Evolutionary conservation across 1,140 invertebrate species (phyloP).

Genomic region (Lordiphosa mommai): DNA sequence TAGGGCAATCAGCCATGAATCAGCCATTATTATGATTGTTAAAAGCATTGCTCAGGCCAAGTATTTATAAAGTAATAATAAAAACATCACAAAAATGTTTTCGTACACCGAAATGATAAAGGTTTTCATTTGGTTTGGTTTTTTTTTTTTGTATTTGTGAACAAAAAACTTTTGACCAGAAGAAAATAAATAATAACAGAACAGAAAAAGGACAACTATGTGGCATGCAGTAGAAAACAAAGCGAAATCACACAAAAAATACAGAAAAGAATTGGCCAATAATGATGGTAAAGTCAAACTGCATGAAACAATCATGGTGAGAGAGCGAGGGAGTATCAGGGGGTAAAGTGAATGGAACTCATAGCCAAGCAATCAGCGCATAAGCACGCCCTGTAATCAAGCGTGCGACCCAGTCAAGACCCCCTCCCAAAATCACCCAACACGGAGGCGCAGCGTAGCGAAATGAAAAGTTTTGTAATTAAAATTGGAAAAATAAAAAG

Average conservation of each 20-base stretch:
- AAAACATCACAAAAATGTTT: conserved; percentile 65
- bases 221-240: conserved; percentile 26
- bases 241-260: conserved; percentile 33
- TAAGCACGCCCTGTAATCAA: conserved; percentile 76
- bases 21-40: conserved; percentile 19
- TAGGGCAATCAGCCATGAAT: conserved; percentile 43
- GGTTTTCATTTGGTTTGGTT: conserved; percentile 23
- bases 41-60: conserved; percentile 54
- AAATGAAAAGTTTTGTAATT: conserved; percentile 78
- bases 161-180: conserved; percentile 14
- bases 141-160: conserved; percentile 1
- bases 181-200: conserved; percentile 58
- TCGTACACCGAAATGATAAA: conserved; percentile 36
- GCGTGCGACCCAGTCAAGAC: conserved; percentile 34
- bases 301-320: conserved; percentile 30
- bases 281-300: conserved; percentile 64
- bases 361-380: conserved; percentile 72
- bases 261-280: conserved; percentile 48
- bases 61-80: conserved; percentile 75
- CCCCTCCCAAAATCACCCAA: not conserved
- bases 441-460: conserved; percentile 43
- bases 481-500: conserved; percentile 60
- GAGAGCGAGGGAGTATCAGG: not conserved
- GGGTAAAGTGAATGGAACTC: conserved; percentile 26
- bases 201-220: conserved; percentile 66